A percentile compares a stretch with the other conserved stretches of the same genome.
Evolutionary conservation across 2,113 vertebrate species (phyloP).

Genomic region (Urocolius indicus): DNA sequence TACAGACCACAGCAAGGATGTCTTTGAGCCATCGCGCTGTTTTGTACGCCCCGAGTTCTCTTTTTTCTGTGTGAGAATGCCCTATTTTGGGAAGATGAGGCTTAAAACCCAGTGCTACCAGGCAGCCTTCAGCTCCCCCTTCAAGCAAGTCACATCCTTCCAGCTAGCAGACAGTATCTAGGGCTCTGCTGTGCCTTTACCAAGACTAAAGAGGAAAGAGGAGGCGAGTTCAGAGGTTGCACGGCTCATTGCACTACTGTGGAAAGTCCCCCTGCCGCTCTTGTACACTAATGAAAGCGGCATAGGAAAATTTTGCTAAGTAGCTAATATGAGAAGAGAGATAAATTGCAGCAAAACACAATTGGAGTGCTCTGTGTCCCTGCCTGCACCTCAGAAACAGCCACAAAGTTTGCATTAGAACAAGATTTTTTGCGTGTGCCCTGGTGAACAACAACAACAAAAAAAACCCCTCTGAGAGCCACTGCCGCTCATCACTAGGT

Average conservation of each 20-base stretch:
- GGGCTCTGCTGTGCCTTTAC: background rate
- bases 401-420: background rate
- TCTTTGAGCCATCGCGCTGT: background rate
- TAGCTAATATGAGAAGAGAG: background rate
- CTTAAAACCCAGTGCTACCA: background rate
- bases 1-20: background rate
- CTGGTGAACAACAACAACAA: background rate
- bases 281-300: fast-evolving
- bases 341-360: background rate
- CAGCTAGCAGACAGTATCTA: background rate
- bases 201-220: background rate
- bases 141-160: background rate
- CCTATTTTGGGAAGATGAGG: background rate
- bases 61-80: background rate
- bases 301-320: background rate
- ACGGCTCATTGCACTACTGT: background rate
- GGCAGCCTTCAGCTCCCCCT: background rate
- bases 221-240: background rate
- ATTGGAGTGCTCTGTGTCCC: fast-evolving
- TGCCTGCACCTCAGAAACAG: background rate
- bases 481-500: fast-evolving
- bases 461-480: background rate
- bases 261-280: background rate
- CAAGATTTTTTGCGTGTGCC: background rate
- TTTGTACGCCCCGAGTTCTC: background rate